phyloP scores from a whole-genome alignment of 2,888 invertebrate species.

The Phyllotreta striolata region DNA sequence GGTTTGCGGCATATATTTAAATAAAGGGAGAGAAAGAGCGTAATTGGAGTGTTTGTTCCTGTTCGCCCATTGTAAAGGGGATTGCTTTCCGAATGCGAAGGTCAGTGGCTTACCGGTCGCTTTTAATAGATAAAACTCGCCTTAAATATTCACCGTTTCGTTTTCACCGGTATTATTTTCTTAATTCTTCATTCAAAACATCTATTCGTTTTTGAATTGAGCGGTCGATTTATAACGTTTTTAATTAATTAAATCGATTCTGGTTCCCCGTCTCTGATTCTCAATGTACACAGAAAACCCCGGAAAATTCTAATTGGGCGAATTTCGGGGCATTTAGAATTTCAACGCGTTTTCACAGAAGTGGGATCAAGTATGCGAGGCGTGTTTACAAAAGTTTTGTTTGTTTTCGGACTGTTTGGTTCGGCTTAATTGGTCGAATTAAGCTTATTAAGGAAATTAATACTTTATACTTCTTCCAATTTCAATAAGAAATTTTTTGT shows the following conservation, averaged over 20 bases:
- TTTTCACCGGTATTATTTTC: not conserved
- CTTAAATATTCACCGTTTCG: not conserved
- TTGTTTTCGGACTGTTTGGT: slow-evolving; percentile 23
- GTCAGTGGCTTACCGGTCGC: slow-evolving; percentile 1
- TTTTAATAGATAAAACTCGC: not conserved
- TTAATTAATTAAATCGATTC: not conserved
- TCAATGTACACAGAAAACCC: slow-evolving; percentile 32
- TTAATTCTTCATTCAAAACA: not conserved
- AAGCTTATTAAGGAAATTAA: too few relatives aligned
- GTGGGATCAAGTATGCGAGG: slow-evolving; percentile 29
- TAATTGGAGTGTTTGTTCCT: slow-evolving; percentile 48
- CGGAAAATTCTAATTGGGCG: slow-evolving; percentile 45
- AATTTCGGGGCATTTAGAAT: slow-evolving; percentile 27
- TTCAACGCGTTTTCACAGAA: slow-evolving; percentile 28
- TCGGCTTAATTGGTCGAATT: slow-evolving; percentile 17
- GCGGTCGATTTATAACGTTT: too few relatives aligned
- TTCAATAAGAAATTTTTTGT: too few relatives aligned
- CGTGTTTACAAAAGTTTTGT: slow-evolving; percentile 26
- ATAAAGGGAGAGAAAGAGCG: slow-evolving; percentile 40
- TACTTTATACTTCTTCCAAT: too few relatives aligned
- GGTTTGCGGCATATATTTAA: slow-evolving; percentile 45
- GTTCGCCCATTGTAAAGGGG: slow-evolving; percentile 27
- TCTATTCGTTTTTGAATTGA: too few relatives aligned
- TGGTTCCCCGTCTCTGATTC: slow-evolving; percentile 11
- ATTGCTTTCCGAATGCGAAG: slow-evolving; percentile 19